phyloP scores from a whole-genome alignment of 2,888 invertebrate genomes.

The Byasa hedistus region DNA sequence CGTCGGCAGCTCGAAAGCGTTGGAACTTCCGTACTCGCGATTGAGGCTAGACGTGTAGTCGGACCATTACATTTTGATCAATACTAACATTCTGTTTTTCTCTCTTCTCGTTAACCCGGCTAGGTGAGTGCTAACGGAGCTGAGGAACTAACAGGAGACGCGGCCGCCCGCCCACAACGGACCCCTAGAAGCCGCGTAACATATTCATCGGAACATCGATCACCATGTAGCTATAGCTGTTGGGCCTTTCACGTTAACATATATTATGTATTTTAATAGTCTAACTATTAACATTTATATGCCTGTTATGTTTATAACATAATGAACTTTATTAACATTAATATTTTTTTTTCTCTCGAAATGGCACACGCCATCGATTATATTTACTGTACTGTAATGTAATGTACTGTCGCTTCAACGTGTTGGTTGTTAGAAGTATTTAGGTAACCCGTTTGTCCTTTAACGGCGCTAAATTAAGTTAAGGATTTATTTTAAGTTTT shows the following conservation, averaged over 20 bases:
- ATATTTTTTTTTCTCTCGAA: constrained; percentile 52
- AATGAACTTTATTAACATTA: constrained; percentile 77
- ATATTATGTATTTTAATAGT: constrained; percentile 79
- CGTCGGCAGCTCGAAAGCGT: constrained; percentile 57
- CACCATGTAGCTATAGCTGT: constrained; percentile 79
- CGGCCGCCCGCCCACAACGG: constrained; percentile 62
- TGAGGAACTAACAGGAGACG: constrained; percentile 76
- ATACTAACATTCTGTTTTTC: constrained; percentile 85
- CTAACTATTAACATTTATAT: constrained; percentile 80
- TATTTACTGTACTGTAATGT: constrained; percentile 75
- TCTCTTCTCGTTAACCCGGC: constrained; percentile 86
- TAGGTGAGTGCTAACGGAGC: constrained; percentile 89
- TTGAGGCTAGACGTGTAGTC: constrained; percentile 69
- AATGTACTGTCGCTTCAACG: constrained; percentile 74
- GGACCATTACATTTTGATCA: constrained; percentile 77
- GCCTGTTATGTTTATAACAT: constrained; percentile 81
- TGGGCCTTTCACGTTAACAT: constrained; percentile 80
- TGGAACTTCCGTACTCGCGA: constrained; percentile 54
- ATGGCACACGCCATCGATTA: constrained; percentile 80
- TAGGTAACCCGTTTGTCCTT: constrained; percentile 61
- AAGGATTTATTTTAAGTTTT: constrained; percentile 34
- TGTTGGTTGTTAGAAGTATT: constrained; percentile 71
- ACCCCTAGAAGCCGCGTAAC: constrained; percentile 69
- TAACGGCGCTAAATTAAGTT: constrained; percentile 59
- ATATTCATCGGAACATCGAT: constrained; percentile 76